Base-by-base conservation (phyloP, 2,888 invertebrate genomes). In the Beris chalybata region DNA sequence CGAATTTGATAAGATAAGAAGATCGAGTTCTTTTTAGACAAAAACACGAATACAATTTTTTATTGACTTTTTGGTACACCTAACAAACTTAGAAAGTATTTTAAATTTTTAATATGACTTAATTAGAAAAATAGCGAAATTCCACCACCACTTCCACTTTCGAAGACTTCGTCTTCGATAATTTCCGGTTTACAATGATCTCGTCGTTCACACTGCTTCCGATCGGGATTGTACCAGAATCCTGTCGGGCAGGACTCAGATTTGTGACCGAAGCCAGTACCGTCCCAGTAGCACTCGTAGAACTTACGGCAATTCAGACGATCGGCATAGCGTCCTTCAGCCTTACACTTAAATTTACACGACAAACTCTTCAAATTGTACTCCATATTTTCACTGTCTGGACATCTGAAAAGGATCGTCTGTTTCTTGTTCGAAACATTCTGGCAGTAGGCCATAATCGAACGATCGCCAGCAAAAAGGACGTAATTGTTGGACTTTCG, bases 221-320 rank as follows among this genome's bases (percentile, higher is more conserved):
- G 56, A 4, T 5, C 43, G 4, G 47, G 12, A 50, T 64, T 44
- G n/a, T 44, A 65, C 12, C 15, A 47, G 29, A 15, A 65, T 15
- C 65, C 65, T 6, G 29, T 3, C 7, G 56, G 65, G 29, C 65
- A 65, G 9, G 50, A 31, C 9, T 52, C 32, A 29, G 38, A 43
- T 3, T 11, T 50, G 43, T 29, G 53, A 7, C 12, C 7, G 9
- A 32, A 32, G 4, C 4, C n/a, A 4, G 12, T 6, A 11, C 63
- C 64, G 44, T 32, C 43, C 48, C 32, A 22, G 30, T 52, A 69
- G 47, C 69, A 69, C 30, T 69, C 65, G 15, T 69, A 67, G 13
- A 43, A 69, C n/a, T 56, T 61, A 9, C 48, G 15, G 13, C 69
- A 69, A 12, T 67, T 31, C n/a, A 61, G 15, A n/a, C 54, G 43